Conservation (phyloP, 2,797 vertebrate species). For the Tinamus major region DNA sequence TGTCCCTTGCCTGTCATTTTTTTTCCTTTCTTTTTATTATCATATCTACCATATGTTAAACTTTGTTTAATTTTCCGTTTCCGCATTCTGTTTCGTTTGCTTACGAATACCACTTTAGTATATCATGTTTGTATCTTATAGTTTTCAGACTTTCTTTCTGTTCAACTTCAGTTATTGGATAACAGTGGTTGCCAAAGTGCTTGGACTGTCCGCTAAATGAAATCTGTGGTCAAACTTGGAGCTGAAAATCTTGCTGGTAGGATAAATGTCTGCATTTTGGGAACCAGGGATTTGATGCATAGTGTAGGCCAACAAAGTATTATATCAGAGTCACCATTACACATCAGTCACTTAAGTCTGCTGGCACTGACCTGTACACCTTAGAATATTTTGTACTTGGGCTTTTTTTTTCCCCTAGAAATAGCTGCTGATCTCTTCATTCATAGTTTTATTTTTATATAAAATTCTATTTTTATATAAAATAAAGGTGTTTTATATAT, state of each 20-base stretch:
- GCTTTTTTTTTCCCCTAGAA: background rate
- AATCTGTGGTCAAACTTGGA: background rate
- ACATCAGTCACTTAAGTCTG: background rate
- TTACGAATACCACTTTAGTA: background rate
- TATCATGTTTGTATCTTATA: fast-evolving
- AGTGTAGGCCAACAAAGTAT: background rate
- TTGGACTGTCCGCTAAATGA: background rate
- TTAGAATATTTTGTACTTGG: background rate
- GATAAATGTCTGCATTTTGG: background rate
- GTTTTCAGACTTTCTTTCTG: background rate
- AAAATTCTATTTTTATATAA: background rate
- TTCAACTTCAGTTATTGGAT: background rate
- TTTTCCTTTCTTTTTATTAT: background rate
- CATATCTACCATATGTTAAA: background rate
- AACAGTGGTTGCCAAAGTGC: background rate
- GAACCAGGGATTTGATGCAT: background rate
- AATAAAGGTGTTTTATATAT: background rate
- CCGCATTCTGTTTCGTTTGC: background rate
- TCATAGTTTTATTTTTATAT: background rate
- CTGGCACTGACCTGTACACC: background rate
- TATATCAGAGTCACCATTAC: background rate
- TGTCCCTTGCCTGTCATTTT: background rate
- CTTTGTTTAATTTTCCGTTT: background rate
- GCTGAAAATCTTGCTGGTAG: background rate
- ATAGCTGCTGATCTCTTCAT: background rate